A percentile compares a stretch with the other conserved stretches of the same genome.
These are phyloP conservation scores for Ictalurus furcatus DNA, from an alignment of 2,113 vertebrate genomes.

Conservation along the genomic window DNA sequence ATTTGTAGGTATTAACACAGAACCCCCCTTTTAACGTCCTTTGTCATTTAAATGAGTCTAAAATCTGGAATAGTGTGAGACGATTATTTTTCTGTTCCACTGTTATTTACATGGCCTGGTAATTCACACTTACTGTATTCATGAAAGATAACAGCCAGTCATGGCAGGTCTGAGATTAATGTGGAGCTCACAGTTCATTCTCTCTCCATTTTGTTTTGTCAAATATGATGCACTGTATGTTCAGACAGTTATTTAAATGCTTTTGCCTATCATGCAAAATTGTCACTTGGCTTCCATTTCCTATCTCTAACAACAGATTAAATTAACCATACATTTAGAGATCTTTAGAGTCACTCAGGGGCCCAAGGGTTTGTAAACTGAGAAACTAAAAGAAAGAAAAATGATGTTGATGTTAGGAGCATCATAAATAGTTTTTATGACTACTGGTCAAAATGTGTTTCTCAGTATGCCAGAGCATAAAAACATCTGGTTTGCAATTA, in stretches of 20 bases:
- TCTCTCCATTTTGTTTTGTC: not conserved
- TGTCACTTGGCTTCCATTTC: not conserved
- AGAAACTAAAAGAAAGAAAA: not conserved
- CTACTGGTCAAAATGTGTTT: not conserved
- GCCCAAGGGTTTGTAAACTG: not conserved
- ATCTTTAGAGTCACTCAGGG: not conserved
- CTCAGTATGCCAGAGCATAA: not conserved
- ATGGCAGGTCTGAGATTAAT: not conserved
- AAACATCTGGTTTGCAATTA: not conserved
- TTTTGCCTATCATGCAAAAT: not conserved
- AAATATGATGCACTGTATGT: not conserved
- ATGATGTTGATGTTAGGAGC: not conserved
- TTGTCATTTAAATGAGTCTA: not conserved
- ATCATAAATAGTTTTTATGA: not conserved
- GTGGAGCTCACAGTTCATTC: not conserved
- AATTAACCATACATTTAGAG: not conserved
- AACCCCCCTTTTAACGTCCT: not conserved
- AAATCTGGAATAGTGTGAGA: not conserved
- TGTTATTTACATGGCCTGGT: conserved; percentile 1
- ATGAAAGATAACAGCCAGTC: not conserved
- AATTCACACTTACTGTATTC: conserved; percentile 7
- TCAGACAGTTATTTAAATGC: not conserved
- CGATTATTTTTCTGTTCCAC: not conserved
- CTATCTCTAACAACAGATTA: not conserved
- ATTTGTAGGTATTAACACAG: not conserved